These are phyloP conservation scores for Saguinus midas DNA, from an alignment of 2,113 vertebrate species.

Conservation along the genomic window DNA sequence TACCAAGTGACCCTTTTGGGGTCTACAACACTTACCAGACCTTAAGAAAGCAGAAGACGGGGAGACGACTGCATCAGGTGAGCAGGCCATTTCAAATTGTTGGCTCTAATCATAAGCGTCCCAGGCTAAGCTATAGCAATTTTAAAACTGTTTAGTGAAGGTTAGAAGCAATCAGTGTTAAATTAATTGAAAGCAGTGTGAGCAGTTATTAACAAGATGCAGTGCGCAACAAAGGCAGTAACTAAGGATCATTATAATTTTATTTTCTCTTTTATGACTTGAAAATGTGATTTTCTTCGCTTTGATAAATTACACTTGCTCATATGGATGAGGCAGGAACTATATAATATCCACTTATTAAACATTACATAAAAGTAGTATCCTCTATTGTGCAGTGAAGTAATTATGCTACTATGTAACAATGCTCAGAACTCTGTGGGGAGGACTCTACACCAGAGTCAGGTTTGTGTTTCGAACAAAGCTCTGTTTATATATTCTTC, in stretches of 20 bases:
- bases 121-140: constrained; percentile 93
- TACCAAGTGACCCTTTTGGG: constrained; percentile 72
- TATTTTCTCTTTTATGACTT: constrained; percentile 48
- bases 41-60: constrained; percentile 84
- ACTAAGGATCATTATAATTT: constrained; percentile 53
- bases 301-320: constrained; percentile 65
- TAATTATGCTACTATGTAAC: constrained; percentile 49
- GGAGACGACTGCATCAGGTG: constrained; percentile 82
- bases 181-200: constrained; percentile 87
- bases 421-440: constrained; percentile 52
- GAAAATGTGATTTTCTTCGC: constrained; percentile 64
- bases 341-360: neutral
- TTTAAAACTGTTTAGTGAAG: constrained; percentile 92
- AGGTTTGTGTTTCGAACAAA: constrained; percentile 21
- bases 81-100: constrained; percentile 93
- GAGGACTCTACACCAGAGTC: neutral
- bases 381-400: neutral
- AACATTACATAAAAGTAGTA: constrained; percentile 2
- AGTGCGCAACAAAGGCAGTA: constrained; percentile 66
- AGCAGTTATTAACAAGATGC: constrained; percentile 82
- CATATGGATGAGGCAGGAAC: constrained; percentile 27
- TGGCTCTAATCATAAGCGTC: constrained; percentile 89
- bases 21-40: constrained; percentile 90
- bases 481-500: neutral
- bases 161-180: constrained; percentile 87